phyloP scores from a whole-genome alignment of 2,797 vertebrate genomes.

The Trachurus trachurus region DNA sequence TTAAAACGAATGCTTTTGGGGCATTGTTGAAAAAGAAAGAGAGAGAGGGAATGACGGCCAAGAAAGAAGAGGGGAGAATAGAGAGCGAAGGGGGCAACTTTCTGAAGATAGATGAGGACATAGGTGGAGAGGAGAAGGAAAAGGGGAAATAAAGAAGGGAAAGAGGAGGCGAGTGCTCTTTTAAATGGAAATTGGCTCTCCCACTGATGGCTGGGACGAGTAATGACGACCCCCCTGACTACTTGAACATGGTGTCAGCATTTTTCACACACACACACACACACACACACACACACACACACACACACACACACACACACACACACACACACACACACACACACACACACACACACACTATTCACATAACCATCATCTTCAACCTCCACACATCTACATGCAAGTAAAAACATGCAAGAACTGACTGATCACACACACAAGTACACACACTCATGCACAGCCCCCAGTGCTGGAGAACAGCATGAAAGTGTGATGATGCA shows the following conservation, averaged over 20 bases:
- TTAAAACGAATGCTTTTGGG: slow-evolving; percentile 49
- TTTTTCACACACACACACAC: slow-evolving; percentile 31
- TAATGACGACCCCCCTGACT: slow-evolving; percentile 63
- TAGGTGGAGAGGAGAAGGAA: slow-evolving; percentile 34
- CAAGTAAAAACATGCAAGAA: slow-evolving; percentile 56
- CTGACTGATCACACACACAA: slow-evolving; percentile 31
- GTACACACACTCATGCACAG: slow-evolving; percentile 17
- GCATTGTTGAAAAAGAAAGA: slow-evolving; percentile 21
- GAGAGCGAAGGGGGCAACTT: slow-evolving; percentile 34
- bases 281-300: no score
- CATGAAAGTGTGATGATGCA: slow-evolving; percentile 78
- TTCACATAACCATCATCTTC: slow-evolving; percentile 30
- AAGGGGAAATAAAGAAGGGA: slow-evolving; percentile 27
- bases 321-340: background rate
- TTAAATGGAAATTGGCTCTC: slow-evolving; percentile 73
- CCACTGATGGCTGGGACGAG: slow-evolving; percentile 63
- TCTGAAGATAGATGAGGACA: slow-evolving; percentile 45
- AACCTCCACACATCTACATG: slow-evolving; percentile 32
- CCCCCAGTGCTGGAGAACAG: slow-evolving; percentile 61
- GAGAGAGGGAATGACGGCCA: background rate
- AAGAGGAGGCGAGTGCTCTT: slow-evolving; percentile 63
- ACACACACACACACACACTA: background rate
- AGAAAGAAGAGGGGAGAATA: slow-evolving; percentile 42
- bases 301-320: no score
- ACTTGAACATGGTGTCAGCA: slow-evolving; percentile 52